phyloP scores from a whole-genome alignment of 2,888 invertebrate genomes.

The Tiliacea citrago region DNA sequence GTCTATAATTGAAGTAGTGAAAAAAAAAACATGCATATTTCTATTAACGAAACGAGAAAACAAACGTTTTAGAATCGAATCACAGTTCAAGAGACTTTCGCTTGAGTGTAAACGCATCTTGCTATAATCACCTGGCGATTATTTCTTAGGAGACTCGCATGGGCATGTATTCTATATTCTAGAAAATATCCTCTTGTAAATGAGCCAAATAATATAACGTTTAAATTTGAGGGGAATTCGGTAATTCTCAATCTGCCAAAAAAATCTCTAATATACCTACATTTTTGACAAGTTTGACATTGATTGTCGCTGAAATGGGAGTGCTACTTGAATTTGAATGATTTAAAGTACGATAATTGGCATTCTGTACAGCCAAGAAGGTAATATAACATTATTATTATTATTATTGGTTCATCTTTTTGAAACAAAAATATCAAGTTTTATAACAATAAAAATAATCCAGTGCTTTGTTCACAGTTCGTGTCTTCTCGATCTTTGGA shows the following conservation, averaged over 20 bases:
- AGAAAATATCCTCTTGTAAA: not conserved
- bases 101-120: too few relatives aligned
- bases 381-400: not conserved
- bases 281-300: too few relatives aligned
- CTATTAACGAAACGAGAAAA: too few relatives aligned
- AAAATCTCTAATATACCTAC: too few relatives aligned
- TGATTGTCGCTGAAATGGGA: too few relatives aligned
- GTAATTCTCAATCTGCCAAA: not conserved
- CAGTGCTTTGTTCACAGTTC: constrained; percentile 73
- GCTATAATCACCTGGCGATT: not conserved
- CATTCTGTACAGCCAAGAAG: not conserved
- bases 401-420: not conserved
- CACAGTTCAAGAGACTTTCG: too few relatives aligned
- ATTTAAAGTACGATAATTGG: not conserved
- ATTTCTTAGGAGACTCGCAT: not conserved
- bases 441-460: not conserved
- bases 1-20: too few relatives aligned
- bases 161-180: too few relatives aligned
- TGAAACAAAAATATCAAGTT: not conserved
- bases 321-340: too few relatives aligned
- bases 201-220: not conserved
- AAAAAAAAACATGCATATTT: too few relatives aligned
- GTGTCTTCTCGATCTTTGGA: constrained; percentile 87
- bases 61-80: too few relatives aligned
- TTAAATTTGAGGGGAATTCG: not conserved